Evolutionary conservation across 2,797 vertebrate genomes (phyloP), one percentile per base, ranked within the genome.

Genomic region (Acipenser ruthenus): DNA sequence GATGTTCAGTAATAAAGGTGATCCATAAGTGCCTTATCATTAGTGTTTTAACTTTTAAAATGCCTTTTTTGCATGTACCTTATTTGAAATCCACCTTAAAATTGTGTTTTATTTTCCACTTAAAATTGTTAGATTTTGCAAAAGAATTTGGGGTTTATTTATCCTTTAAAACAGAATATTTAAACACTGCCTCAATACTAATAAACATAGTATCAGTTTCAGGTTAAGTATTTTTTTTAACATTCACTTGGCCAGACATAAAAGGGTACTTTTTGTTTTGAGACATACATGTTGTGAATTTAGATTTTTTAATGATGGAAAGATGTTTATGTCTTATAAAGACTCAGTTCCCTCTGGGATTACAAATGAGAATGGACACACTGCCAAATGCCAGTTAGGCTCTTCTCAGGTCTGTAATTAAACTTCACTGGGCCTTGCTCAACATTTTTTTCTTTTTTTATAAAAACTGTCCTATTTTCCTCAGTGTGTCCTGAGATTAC

Each of bases 401-500:
- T 72, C 71, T 79, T 80, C 73, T 80, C 73, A 80, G 66, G 75
- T 70, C 73, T 75, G 65, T 75, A 70, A 71, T 73, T 81, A 69
- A 74, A 59, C 75, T 79, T 80, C 67, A 74, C 66, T 75, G 80
- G 68, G 79, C 75, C 69, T 70, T 71, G 72, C 68, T 75, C 70
- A 71, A 78, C 67, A 69, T 82, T 78, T 77, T 60, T 71, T 37
- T 37, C 15, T 37, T 37, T 37, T 37, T 3, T 3, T 37, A 37
- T 79, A 86, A 83, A 76, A 77, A 77, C 78, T 68, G 75, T 65
- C 64, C 62, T 77, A 70, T 87, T 86, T 87, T 82, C 75, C 77
- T 84, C 79, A 76, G 74, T 79, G 71, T 83, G 80, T 82, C 79
- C 83, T 74, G 73, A 81, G 81, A 85, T 85, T 86, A 77, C 75